phyloP scores from a whole-genome alignment of 1,140 invertebrate species.

The Conus ventricosus region DNA sequence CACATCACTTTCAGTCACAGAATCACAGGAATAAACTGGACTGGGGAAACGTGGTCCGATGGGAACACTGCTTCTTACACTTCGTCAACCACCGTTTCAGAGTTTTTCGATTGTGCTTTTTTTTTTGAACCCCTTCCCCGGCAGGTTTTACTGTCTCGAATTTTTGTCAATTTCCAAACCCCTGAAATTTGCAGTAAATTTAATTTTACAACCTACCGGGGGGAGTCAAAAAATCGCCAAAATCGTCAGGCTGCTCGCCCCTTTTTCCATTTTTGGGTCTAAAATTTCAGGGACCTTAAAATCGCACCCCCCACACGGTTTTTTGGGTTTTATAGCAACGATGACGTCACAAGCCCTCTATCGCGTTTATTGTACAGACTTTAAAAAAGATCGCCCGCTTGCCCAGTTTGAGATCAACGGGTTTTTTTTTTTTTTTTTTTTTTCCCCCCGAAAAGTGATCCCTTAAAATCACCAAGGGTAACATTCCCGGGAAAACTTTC shows the following conservation, averaged over 20 bases:
- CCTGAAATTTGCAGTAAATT: not conserved
- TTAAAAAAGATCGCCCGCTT: too few relatives aligned
- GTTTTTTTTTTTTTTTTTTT: too few relatives aligned
- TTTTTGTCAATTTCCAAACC: not conserved
- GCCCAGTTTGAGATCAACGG: too few relatives aligned
- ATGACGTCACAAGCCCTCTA: slow-evolving; percentile 21
- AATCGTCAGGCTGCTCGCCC: slow-evolving; percentile 28
- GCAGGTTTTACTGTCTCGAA: not conserved
- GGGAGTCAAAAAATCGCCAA: slow-evolving; percentile 46
- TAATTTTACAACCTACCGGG: slow-evolving; percentile 23
- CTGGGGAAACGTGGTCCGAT: not conserved
- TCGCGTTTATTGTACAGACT: too few relatives aligned
- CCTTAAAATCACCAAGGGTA: too few relatives aligned
- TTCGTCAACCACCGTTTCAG: not conserved
- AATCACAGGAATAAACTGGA: slow-evolving; percentile 16
- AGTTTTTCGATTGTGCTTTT: slow-evolving; percentile 3
- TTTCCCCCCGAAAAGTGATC: too few relatives aligned
- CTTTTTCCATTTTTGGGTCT: not conserved
- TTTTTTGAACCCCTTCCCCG: too few relatives aligned
- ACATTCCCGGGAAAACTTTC: too few relatives aligned
- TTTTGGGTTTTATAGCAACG: slow-evolving; percentile 35
- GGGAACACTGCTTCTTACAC: slow-evolving; percentile 13
- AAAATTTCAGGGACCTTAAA: not conserved
- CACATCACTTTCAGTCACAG: slow-evolving; percentile 33
- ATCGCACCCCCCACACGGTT: not conserved